A percentile compares a stretch with the other conserved stretches of the same genome.
phyloP scores from a whole-genome alignment of 2,888 invertebrate genomes.

The Listrodromus nycthemerus region DNA sequence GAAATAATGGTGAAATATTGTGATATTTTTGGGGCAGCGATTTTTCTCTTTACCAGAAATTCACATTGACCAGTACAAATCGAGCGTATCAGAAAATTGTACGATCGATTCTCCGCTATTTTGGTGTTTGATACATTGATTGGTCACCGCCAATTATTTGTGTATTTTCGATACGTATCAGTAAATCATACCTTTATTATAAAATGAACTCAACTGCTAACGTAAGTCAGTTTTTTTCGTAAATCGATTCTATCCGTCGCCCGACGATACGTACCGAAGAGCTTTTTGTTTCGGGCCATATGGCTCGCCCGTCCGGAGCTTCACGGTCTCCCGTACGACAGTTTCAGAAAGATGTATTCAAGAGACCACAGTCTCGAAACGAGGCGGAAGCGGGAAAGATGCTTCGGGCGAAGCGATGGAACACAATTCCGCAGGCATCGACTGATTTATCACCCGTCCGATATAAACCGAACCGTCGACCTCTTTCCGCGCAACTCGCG shows the following conservation, averaged over 20 bases:
- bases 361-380: conserved; percentile 18
- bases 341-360: conserved; percentile 23
- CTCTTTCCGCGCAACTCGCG: conserved; percentile 27
- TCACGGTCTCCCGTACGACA: conserved; percentile 19
- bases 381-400: conserved; percentile 27
- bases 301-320: conserved; percentile 17
- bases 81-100: no score
- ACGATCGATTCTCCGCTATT: no score
- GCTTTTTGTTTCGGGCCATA: conserved; percentile 24
- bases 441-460: conserved; percentile 63
- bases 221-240: not conserved
- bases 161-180: no score
- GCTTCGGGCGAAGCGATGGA: conserved; percentile 39
- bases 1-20: no score
- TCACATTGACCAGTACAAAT: no score
- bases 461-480: conserved; percentile 39
- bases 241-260: conserved; percentile 7
- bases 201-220: no score
- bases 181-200: no score
- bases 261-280: not conserved
- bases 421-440: conserved; percentile 59
- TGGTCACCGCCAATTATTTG: no score
- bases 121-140: no score
- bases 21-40: no score
- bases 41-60: no score